phyloP scores from a whole-genome alignment of 64 coral and sea anemone species.

The Pocillopora verrucosa region DNA sequence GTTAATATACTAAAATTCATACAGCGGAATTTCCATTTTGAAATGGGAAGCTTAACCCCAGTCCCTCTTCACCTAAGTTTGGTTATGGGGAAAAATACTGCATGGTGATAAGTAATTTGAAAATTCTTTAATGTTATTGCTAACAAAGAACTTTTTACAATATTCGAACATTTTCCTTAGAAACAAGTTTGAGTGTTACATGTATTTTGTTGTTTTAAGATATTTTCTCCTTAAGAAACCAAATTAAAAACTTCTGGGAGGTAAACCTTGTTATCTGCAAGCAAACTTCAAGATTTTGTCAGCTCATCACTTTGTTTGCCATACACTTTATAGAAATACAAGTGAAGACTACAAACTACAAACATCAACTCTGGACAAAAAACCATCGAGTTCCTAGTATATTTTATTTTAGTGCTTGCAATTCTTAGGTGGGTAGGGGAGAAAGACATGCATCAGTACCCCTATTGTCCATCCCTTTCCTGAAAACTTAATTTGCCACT shows the following conservation, averaged over 20 bases:
- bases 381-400: too few relatives aligned
- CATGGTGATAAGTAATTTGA: slow-evolving; percentile 10
- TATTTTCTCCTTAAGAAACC: slow-evolving; percentile 3
- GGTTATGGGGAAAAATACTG: not conserved
- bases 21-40: too few relatives aligned
- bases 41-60: not conserved
- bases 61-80: not conserved
- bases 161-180: too few relatives aligned
- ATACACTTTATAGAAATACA: too few relatives aligned
- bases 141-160: not conserved
- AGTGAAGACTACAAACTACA: too few relatives aligned
- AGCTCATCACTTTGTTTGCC: not conserved
- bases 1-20: not conserved
- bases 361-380: too few relatives aligned
- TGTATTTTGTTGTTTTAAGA: not conserved
- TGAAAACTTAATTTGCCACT: too few relatives aligned
- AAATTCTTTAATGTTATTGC: slow-evolving; percentile 7
- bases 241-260: not conserved
- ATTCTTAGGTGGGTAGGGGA: too few relatives aligned
- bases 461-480: too few relatives aligned
- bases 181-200: not conserved
- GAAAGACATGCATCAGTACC: too few relatives aligned
- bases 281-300: not conserved
- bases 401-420: too few relatives aligned
- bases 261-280: slow-evolving; percentile 12